phyloP scores from a whole-genome alignment of 2,797 vertebrate genomes.

The Glossophaga mutica region DNA sequence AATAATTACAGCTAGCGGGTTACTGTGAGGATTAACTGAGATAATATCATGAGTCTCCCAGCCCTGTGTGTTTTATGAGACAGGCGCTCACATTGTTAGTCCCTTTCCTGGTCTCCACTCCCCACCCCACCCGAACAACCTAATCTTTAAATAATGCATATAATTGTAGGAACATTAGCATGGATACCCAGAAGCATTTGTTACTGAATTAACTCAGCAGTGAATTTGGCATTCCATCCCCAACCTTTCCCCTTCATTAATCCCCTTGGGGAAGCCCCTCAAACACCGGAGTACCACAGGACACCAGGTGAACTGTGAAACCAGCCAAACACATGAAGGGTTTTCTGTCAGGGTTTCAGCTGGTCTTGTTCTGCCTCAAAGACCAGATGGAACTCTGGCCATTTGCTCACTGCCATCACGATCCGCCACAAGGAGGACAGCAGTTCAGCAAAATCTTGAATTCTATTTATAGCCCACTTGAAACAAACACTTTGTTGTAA shows the following conservation, averaged over 20 bases:
- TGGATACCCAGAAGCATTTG: neutral
- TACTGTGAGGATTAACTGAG: neutral
- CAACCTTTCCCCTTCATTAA: constrained; percentile 40
- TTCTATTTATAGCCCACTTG: constrained; percentile 79
- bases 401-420: constrained; percentile 57
- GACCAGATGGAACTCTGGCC: neutral
- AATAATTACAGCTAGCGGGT: neutral
- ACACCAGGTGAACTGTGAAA: neutral
- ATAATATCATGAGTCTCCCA: neutral
- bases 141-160: constrained; percentile 24
- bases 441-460: constrained; percentile 69
- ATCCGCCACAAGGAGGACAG: constrained; percentile 57
- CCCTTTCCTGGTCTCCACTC: neutral
- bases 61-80: neutral
- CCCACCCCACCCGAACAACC: neutral
- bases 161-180: constrained; percentile 14
- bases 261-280: neutral
- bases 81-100: neutral
- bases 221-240: constrained; percentile 20
- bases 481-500: constrained; percentile 70
- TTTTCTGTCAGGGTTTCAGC: neutral
- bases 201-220: constrained; percentile 24
- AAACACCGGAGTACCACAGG: neutral
- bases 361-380: neutral
- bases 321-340: neutral